Base-by-base conservation (phyloP, 2,113 vertebrate species). In the Garra rufa region DNA sequence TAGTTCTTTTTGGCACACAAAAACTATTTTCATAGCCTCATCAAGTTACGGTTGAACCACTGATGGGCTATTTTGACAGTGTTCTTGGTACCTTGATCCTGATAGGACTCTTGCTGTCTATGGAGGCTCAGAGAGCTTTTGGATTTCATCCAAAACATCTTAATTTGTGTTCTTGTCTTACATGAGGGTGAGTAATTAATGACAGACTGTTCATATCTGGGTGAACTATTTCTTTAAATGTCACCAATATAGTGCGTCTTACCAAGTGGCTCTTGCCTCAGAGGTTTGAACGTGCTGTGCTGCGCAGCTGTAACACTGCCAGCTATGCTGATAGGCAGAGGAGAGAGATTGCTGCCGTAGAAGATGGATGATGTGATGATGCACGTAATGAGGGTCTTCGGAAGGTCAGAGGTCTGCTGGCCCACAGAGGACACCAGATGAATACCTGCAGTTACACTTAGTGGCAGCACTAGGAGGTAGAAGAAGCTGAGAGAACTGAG, bases 391-490 rank as follows among this genome's bases (percentile, higher is more conserved):
- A 98, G 83, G 0, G 92, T 95, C 81, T 93, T 94, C 80, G 90
- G 90, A 6, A 95, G 90, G 76, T 96, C 89, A 0, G 96, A 95
- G 1, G 95, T 96, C 91, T 97, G 95, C 46, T 94, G 92, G 0
- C 97, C 97, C 57, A 94, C 92, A 21, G 71, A 92, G 63, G 97
- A 94, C 44, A 98, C 97, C 84, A 98, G 89, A 73, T 96, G 94
- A 17, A 98, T 96, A 5, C 97, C 97, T 50, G 96, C 93, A 34
- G 94, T 96, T 90, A 96, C 92, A 21, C 94, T 94, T 83, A 98
- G 85, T 6, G 97, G 96, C 77, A 97, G 93, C 0, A 94, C 95
- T 21, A 98, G 88, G 85, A 96, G 38, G 69, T 95, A 95, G 92
- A 97, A 97, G 86, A 89, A 95, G 11, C 90, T 92, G 77, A 96